Base-by-base conservation (phyloP, 1,140 invertebrate species). In the Physella acuta region DNA sequence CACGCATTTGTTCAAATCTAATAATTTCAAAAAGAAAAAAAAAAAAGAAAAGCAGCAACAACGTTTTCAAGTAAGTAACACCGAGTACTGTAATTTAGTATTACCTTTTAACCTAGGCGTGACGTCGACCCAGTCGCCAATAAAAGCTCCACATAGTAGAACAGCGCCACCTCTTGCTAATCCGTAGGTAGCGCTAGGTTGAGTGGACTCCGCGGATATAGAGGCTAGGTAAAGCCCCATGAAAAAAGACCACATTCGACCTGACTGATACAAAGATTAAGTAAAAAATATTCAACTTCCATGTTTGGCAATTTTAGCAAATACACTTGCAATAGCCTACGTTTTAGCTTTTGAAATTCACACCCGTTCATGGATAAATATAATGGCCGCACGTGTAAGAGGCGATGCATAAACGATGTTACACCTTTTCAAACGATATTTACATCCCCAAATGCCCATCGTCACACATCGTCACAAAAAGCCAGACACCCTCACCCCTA, bases 201-300 rank as follows among this genome's bases (percentile, higher is more conserved):
- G 77, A 26, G 86, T 73, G n/a, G 68, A 70, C 5, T 76, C 71
- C 14, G 73, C 72, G 14, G 76, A 37, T 67, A 87, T 71, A 49
- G 82, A 66, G 8, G 84, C 76, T 28, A 88, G 78, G 70, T 87
- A 88, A 26, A 89, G 73, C 4, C 87, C 87, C 8, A 86, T 82
- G 3, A 86, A 86, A 81, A 89, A 89, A 55, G 75, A 75, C 87
- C 88, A 89, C 83, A 88, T 87, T 20, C 87, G 82, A 77, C 88
- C 87, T 17, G 87, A 88, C 87, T 87, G 70, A 31, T 3, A 26
- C 24, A 3, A 28, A 55, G 26, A 5, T 55, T n/a, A 8, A 14
- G 24, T n/a, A 14, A 14, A 5, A 5, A 55, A 11, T n/a, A 8
- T 8, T 16, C 5, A 55, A 55, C 8, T 28, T n/a, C 26, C 8